Evolutionary conservation across 1,140 invertebrate species (phyloP), one percentile per base, ranked within the genome.

Genomic region (Leucophenga varia): DNA sequence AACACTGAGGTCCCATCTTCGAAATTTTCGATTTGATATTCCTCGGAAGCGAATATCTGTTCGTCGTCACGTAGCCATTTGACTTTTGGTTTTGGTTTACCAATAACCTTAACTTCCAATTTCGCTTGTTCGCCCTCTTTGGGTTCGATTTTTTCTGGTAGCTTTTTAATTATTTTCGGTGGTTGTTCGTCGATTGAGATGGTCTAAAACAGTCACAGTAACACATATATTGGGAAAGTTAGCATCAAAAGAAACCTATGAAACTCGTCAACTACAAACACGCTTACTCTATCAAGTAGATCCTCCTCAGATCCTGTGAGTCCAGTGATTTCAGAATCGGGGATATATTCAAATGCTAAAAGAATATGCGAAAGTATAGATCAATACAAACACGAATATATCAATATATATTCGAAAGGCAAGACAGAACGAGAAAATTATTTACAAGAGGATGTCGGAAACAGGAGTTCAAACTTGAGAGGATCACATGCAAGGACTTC

Each of bases 321-420:
- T 82, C 84, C 55, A 80, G 78, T 57, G 64, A 90, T 87, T 79
- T 92, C 89, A 60, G 89, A 90, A 76, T 93, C 90, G 37, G 90
- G 89, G 51, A 91, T 82, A 76, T 96, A 95, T 80, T 96, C 93
- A 76, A 93, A 96, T 43, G 91, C 91, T 93, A 78, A 47, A 86
- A 84, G 68, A 67, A 55, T n/a, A 72, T 70, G 68, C 17, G 56
- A 57, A 51, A 57, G 19, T 48, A 34, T 57, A n/a, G n/a, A 44
- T 55, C 19, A 38, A 44, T 47, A 43, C n/a, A n/a, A n/a, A n/a
- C n/a, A n/a, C n/a, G n/a, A n/a, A n/a, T n/a, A n/a, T n/a, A n/a
- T n/a, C n/a, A n/a, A n/a, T n/a, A n/a, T n/a, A n/a, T n/a, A n/a
- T n/a, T n/a, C n/a, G n/a, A n/a, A n/a, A n/a, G n/a, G n/a, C 32